Evolutionary conservation across 1,140 invertebrate species (phyloP), one percentile per base, ranked within the genome.

Genomic region (Dufourea novaeangliae): DNA sequence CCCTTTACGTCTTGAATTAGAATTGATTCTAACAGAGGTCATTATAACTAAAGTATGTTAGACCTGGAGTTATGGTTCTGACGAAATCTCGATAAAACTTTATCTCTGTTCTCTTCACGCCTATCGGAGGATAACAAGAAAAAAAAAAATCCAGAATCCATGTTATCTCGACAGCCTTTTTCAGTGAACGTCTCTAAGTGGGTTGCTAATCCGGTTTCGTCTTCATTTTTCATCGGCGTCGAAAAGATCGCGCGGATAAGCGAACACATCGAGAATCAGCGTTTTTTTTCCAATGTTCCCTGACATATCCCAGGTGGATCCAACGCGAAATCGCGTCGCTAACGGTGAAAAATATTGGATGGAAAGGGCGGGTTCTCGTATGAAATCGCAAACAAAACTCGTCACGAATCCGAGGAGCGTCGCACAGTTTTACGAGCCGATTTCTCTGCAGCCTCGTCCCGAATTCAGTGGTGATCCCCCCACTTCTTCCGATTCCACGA

Each of bases 391-490:
- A 78, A 61, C 39, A 29, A 52, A n/a, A 72, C 64, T 57, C 61
- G 50, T 54, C 69, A 59, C 27, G 50, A 64, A 25, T 63, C 34
- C 32, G 56, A 25, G 22, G 46, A 37, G 41, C 56, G 32, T 79
- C 59, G 25, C 25, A 69, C 32, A 39, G 50, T 62, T 82, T 83
- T 82, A 52, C 74, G 7, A 68, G 4, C 69, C n/a, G 76, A 83
- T 82, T 83, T 83, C 81, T 82, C 80, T 50, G 54, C 12, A 29
- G 17, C 52, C 46, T 41, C 52, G 73, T 68, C 73, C 73, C 64
- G 54, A 76, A 76, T 76, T 75, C 39, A 17, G 17, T 25, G 12
- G 37, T n/a, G 25, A 25, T 20, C 25, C 54, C 62, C 39, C 32
- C n/a, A n/a, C n/a, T n/a, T n/a, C n/a, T n/a, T n/a, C n/a, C 39